Conservation (phyloP, 1,140 invertebrate species). For the Zophobas morio region DNA sequence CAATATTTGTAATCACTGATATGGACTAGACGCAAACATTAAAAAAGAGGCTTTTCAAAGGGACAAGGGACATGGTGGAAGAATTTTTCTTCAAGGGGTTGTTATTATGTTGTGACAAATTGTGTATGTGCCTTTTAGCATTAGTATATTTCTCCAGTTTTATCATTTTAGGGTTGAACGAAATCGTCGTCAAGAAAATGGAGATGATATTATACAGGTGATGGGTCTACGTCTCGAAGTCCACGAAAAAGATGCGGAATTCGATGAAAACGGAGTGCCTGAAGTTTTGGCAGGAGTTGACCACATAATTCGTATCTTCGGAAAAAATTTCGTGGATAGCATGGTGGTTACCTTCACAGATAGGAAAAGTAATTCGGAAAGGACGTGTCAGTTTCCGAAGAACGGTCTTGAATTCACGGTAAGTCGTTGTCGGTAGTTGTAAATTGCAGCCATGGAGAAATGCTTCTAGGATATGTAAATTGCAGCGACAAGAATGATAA, state of each 20-base stretch:
- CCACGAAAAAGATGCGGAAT: conserved; percentile 73
- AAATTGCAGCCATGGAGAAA: conserved; percentile 65
- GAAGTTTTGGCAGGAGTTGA: conserved; percentile 74
- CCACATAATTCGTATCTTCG: conserved; percentile 82
- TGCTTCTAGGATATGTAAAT: too few relatives aligned
- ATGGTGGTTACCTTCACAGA: conserved; percentile 83
- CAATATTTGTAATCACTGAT: too few relatives aligned
- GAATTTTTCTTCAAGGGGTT: too few relatives aligned
- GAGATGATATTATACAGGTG: conserved; percentile 40
- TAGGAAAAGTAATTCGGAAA: background rate
- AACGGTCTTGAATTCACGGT: background rate
- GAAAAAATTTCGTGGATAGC: conserved; percentile 75
- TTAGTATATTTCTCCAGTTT: too few relatives aligned
- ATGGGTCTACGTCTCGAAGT: conserved; percentile 72
- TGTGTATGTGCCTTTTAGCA: too few relatives aligned
- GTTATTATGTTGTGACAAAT: too few relatives aligned
- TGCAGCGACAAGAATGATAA: too few relatives aligned
- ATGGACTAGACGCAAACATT: too few relatives aligned
- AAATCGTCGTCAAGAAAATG: conserved; percentile 53
- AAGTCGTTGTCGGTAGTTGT: conserved; percentile 63
- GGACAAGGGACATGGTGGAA: too few relatives aligned
- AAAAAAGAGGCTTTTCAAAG: too few relatives aligned
- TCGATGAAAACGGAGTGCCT: conserved; percentile 77
- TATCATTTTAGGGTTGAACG: background rate
- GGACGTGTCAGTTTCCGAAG: conserved; percentile 69